Evolutionary conservation across 2,113 vertebrate genomes (phyloP).

Genomic region (Poeciliopsis retropinna): DNA sequence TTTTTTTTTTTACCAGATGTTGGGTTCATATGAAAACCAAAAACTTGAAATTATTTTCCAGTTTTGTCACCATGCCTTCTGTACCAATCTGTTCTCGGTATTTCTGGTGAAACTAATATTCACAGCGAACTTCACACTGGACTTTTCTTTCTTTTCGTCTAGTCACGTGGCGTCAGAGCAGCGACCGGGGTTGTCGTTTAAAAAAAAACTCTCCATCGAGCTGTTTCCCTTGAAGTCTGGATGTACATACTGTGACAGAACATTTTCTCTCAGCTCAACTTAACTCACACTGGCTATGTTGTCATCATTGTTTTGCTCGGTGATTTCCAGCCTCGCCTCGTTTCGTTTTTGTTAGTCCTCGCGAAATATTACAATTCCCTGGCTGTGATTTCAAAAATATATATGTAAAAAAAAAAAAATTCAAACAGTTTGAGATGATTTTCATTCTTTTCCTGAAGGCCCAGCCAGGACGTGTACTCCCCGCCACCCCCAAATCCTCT

Average conservation of each 20-base stretch:
- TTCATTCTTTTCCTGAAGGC: constrained; percentile 42
- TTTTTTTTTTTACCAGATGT: background rate
- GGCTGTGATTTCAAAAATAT: constrained; percentile 74
- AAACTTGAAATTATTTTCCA: no score
- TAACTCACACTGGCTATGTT: constrained; percentile 76
- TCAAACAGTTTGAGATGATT: constrained; percentile 40
- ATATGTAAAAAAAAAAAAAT: constrained; percentile 37
- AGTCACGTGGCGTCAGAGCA: constrained; percentile 1
- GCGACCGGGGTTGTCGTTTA: background rate
- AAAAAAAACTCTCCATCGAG: background rate
- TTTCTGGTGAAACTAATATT: no score
- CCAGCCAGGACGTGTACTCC: background rate
- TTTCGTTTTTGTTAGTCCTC: constrained; percentile 52
- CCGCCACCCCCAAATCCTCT: no score
- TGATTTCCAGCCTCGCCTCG: constrained; percentile 50
- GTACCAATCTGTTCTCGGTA: no score
- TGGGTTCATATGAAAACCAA: background rate
- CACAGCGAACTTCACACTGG: no score
- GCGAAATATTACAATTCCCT: constrained; percentile 59
- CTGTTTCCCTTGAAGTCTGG: constrained; percentile 15
- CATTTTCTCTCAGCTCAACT: constrained; percentile 75
- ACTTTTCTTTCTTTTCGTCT: constrained; percentile 4
- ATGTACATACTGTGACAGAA: constrained; percentile 54
- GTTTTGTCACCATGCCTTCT: no score
- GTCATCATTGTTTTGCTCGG: constrained; percentile 54